Percentiles rank a stretch among this genome's conserved stretches.
phyloP scores from a whole-genome alignment of 2,888 invertebrate genomes.

The Orchesella flavescens region DNA sequence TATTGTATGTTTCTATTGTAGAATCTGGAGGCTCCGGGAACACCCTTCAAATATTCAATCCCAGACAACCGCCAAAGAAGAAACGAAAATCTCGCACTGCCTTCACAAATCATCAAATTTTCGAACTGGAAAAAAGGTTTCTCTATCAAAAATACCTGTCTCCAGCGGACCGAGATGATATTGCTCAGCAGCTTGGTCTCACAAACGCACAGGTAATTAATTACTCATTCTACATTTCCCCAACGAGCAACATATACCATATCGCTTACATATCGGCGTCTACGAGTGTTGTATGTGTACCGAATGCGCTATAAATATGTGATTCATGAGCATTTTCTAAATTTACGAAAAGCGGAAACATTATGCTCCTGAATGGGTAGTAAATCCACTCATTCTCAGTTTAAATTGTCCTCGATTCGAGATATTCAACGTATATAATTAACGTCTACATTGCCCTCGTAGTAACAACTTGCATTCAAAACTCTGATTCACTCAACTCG shows the following conservation, averaged over 20 bases:
- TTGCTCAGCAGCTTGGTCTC: slow-evolving; percentile 94
- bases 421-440: no score
- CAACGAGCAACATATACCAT: background rate
- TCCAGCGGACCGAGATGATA: slow-evolving; percentile 97
- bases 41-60: slow-evolving; percentile 91
- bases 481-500: no score
- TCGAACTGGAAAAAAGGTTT: slow-evolving; percentile 97
- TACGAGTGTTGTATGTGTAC: no score
- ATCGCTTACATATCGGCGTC: background rate
- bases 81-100: slow-evolving; percentile 98
- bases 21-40: slow-evolving; percentile 84
- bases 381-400: no score
- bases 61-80: slow-evolving; percentile 91
- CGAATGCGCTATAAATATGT: no score
- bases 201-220: slow-evolving; percentile 89
- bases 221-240: background rate
- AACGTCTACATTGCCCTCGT: no score
- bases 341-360: no score
- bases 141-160: slow-evolving; percentile 98
- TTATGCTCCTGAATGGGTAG: no score
- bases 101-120: slow-evolving; percentile 98
- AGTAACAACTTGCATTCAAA: no score
- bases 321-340: no score
- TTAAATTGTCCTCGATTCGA: no score
- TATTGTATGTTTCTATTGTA: slow-evolving; percentile 78